Percentiles rank a stretch among this genome's conserved stretches.
These are phyloP conservation scores for Formica selysi DNA, from an alignment of 1,140 invertebrate genomes.

Conservation along the genomic window DNA sequence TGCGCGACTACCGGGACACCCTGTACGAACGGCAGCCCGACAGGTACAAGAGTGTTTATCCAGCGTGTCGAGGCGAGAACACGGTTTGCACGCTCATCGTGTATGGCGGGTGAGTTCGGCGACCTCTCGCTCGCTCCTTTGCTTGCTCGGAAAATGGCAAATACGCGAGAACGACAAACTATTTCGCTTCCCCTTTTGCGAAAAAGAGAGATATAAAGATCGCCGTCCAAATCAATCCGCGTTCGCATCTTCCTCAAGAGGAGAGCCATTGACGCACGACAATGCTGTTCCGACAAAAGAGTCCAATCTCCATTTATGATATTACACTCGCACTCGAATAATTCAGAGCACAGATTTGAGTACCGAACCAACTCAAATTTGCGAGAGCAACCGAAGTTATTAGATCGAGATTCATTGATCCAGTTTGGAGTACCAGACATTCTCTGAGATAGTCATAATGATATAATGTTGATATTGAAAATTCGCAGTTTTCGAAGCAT, in stretches of 20 bases:
- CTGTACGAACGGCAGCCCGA: slow-evolving; percentile 25
- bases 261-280: slow-evolving; percentile 29
- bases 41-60: slow-evolving; percentile 56
- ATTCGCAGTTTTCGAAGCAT: neutral
- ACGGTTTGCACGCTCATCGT: slow-evolving; percentile 52
- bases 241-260: slow-evolving; percentile 14
- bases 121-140: slow-evolving; percentile 11
- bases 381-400: neutral
- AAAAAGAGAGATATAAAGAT: neutral
- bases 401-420: neutral
- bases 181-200: neutral
- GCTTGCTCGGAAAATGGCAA: slow-evolving; percentile 47
- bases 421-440: neutral
- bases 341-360: slow-evolving; percentile 29
- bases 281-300: slow-evolving; percentile 33
- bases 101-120: slow-evolving; percentile 36
- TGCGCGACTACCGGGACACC: slow-evolving; percentile 26
- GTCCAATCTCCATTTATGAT: slow-evolving; percentile 40
- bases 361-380: neutral
- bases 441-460: neutral
- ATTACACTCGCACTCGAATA: slow-evolving; percentile 36
- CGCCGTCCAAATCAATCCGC: slow-evolving; percentile 34
- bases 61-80: slow-evolving; percentile 53
- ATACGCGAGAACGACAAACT: slow-evolving; percentile 52
- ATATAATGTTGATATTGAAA: neutral